Base-by-base conservation (phyloP, 2,797 vertebrate genomes). In the Tauraco hartlaubi region DNA sequence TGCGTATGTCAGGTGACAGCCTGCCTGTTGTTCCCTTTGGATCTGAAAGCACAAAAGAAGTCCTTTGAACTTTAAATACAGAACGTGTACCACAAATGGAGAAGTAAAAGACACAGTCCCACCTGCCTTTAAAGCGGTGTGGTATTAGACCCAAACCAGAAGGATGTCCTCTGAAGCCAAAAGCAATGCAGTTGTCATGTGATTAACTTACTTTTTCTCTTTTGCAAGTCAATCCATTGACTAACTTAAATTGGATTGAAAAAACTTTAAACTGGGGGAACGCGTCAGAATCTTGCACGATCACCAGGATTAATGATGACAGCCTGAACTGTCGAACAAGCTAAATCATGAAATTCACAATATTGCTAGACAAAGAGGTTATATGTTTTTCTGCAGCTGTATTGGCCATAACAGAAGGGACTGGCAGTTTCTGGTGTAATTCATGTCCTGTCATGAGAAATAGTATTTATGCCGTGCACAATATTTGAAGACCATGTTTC, bases 301-400 rank as follows among this genome's bases (percentile, higher is more conserved):
- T 82, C 85, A 63, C 78, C 28, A 52, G 73, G 76, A 86, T 95
- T 94, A 97, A 87, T 86, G 72, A 64, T 86, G 81, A 62, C 79
- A 94, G 56, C 56, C 46, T 4, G 9, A 91, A 58, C 73, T 85
- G 81, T 81, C 6, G 18, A 89, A 91, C 87, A 96, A 77, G 67
- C 71, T 85, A 88, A 93, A 90, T 90, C 43, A 63, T 71, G 69
- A 92, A 63, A 88, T 93, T 84, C 23, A 1, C 90, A 73, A 52
- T 82, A 74, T 72, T 88, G 71, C 71, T 66, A 74, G 67, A 88
- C 77, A 95, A 94, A 92, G 67, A 54, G 49, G 35, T 74, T 92
- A 3, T 39, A 25, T 89, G 31, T n/a, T 80, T 79, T 88, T 55
- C 78, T 88, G 71, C 61, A 78, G 35, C 69, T 71, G 16, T 71